These are phyloP conservation scores for Lanius collurio DNA, from an alignment of 2,113 vertebrate genomes.

Conservation along the genomic window DNA sequence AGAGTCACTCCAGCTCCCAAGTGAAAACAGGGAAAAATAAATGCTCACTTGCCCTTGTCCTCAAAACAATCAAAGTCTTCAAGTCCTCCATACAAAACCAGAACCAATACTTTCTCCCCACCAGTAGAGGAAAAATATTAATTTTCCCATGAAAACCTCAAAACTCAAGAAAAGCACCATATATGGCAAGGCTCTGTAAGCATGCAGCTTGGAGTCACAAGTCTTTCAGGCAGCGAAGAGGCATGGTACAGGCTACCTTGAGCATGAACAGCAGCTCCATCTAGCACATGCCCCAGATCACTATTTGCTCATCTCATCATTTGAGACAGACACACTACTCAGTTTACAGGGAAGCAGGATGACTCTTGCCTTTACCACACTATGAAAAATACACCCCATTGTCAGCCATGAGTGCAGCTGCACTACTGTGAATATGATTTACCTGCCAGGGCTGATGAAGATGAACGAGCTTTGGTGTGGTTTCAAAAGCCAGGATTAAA, in stretches of 20 bases:
- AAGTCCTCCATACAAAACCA: not conserved
- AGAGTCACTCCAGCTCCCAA: not conserved
- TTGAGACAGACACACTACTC: not conserved
- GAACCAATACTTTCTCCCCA: not conserved
- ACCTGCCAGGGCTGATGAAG: conserved; percentile 43
- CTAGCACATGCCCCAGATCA: not conserved
- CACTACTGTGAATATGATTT: conserved; percentile 30
- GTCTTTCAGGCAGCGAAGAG: not conserved
- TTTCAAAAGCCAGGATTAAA: not conserved
- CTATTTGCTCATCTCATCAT: conserved; percentile 8
- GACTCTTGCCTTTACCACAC: not conserved
- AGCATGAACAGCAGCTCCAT: conserved; percentile 12
- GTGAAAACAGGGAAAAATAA: not conserved
- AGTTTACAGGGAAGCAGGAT: conserved; percentile 3
- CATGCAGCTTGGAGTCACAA: not conserved
- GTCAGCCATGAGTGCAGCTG: conserved; percentile 29
- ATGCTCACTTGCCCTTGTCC: not conserved
- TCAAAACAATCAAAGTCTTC: not conserved
- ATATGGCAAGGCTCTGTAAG: not conserved
- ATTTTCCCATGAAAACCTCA: not conserved
- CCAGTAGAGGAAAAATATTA: not conserved
- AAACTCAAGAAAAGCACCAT: not conserved
- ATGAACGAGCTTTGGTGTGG: not conserved
- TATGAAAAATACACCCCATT: conserved; percentile 43
- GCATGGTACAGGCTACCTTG: not conserved